Conservation (phyloP, 2,797 vertebrate genomes). For the Sebastes variabilis region DNA sequence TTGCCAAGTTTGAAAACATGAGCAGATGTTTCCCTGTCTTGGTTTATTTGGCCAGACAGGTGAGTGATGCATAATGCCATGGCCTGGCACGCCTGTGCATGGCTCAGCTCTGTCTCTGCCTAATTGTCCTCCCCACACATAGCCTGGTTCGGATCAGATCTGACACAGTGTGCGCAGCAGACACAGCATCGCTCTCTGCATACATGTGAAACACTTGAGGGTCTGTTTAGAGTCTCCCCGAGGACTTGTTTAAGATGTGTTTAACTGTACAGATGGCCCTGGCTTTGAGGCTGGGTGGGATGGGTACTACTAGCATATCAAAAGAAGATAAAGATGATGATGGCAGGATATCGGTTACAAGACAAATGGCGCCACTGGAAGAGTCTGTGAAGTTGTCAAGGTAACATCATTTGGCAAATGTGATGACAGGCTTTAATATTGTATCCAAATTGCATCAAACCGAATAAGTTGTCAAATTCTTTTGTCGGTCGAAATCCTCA, state of each 20-base stretch:
- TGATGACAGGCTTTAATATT: not conserved
- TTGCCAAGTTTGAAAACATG: conserved; percentile 79
- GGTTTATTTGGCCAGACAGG: conserved; percentile 87
- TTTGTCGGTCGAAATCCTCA: not conserved
- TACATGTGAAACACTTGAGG: conserved; percentile 51
- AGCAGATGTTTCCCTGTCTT: conserved; percentile 86
- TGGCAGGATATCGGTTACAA: conserved; percentile 44
- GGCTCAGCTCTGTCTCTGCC: conserved; percentile 82
- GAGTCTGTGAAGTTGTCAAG: conserved; percentile 33
- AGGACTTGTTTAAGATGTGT: conserved; percentile 66
- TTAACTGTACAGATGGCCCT: conserved; percentile 58
- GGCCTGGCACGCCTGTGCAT: conserved; percentile 82
- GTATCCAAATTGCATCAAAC: not conserved
- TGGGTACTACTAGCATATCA: conserved; percentile 40
- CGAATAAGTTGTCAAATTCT: not conserved
- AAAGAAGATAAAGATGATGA: conserved; percentile 62
- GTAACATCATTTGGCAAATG: not conserved
- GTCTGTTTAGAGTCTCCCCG: conserved; percentile 67
- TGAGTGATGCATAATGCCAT: conserved; percentile 89
- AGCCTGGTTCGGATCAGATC: conserved; percentile 88
- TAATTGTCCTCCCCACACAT: conserved; percentile 89
- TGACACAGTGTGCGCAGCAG: conserved; percentile 77
- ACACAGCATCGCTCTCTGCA: conserved; percentile 35
- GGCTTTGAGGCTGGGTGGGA: conserved; percentile 52
- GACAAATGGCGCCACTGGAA: conserved; percentile 25